Evolutionary conservation across 2,888 invertebrate species (phyloP), one percentile per base, ranked within the genome.

Genomic region (Conistra vaccinii): DNA sequence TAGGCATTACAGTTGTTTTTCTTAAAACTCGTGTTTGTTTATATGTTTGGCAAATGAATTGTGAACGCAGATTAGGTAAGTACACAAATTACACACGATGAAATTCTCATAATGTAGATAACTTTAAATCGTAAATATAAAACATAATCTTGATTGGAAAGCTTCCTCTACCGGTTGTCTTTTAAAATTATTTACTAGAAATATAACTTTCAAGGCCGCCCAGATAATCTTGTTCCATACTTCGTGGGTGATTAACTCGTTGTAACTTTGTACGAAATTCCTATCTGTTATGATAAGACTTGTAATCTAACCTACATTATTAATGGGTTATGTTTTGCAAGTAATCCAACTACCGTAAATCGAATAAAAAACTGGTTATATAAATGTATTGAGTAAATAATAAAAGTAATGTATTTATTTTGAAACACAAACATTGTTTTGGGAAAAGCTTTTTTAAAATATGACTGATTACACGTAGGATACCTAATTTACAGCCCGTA

Each of bases 191-290:
- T 62, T 26, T 42, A 62, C 39, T 42, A n/a, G 39, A 62, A 69
- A 23, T 32, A 62, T 62, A 72, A 80, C 32, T 76, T 72, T 51
- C 55, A 76, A 76, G 84, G 86, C 65, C 62, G 35, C 7, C 74
- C 58, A 78, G 78, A 76, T 81, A 68, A 83, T 73, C 72, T 83
- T 70, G 77, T 75, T 73, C 63, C 57, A 78, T 86, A 76, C 75
- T 78, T 65, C 76, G 67, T 67, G 65, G 74, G 65, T 76, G 71
- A 82, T 70, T 76, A 80, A 69, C 68, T 73, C 62, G 39, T 58
- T 53, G 57, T 87, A 73, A 80, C 42, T 81, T 83, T 77, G 57
- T 70, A 69, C 68, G n/a, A 72, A 60, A 65, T 70, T 82, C 63
- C 26, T 60, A 73, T 78, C 77, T 42, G 73, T 32, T 76, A 32